Conservation (phyloP, 2,888 invertebrate species). For the Drosophila yooni region DNA sequence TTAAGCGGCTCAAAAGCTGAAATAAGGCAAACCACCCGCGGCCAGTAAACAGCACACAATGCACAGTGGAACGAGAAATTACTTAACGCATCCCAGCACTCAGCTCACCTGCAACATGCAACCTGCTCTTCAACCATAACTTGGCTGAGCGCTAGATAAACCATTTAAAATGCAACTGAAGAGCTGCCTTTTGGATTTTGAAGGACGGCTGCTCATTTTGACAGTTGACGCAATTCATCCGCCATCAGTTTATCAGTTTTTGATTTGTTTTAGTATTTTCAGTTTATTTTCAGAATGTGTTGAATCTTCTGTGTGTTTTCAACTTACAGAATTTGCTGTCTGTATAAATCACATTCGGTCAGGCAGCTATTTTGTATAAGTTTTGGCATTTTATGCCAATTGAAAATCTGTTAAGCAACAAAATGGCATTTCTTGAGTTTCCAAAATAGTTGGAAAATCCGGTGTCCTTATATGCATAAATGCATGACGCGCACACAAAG, state of each 20-base stretch:
- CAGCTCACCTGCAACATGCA: not conserved
- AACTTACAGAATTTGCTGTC: not conserved
- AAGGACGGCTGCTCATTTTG: not conserved
- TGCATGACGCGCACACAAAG: not conserved
- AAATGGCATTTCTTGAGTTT: not conserved
- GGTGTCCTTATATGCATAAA: constrained; percentile 2
- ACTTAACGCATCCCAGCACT: not conserved
- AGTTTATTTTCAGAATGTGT: not conserved
- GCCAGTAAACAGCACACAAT: constrained; percentile 47
- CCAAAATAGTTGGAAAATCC: not conserved
- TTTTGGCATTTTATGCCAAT: not conserved
- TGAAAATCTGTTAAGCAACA: not conserved
- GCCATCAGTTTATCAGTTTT: not conserved
- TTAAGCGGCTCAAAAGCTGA: constrained; percentile 59
- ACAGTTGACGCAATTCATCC: not conserved
- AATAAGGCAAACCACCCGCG: constrained; percentile 57
- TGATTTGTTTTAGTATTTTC: not conserved
- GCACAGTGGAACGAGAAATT: constrained; percentile 42
- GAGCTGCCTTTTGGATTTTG: not conserved
- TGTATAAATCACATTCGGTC: not conserved
- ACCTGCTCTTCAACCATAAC: not conserved
- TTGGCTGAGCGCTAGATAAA: not conserved
- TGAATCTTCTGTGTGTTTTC: too few relatives aligned
- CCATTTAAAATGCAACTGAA: not conserved
- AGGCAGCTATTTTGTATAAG: not conserved